Evolutionary conservation across 2,113 vertebrate genomes (phyloP).

Genomic region (Rana temporaria): DNA sequence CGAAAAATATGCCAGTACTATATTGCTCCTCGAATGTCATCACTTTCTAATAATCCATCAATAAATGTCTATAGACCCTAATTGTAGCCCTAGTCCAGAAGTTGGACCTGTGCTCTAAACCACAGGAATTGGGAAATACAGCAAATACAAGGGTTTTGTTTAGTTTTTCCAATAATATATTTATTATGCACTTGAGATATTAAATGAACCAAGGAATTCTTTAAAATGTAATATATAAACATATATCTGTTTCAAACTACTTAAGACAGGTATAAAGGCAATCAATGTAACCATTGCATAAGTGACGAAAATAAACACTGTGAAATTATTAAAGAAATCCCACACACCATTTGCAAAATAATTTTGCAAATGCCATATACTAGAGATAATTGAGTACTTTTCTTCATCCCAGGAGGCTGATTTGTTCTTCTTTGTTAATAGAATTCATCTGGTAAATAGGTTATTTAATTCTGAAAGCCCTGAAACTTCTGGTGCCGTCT

Average conservation of each 20-base stretch:
- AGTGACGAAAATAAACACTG: not conserved
- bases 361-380: not conserved
- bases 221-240: not conserved
- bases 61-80: too few relatives aligned
- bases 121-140: too few relatives aligned
- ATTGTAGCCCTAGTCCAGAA: too few relatives aligned
- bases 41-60: too few relatives aligned
- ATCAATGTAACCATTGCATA: not conserved
- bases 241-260: not conserved
- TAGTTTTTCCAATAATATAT: too few relatives aligned
- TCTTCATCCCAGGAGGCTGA: constrained; percentile 10
- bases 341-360: not conserved
- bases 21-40: too few relatives aligned
- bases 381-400: not conserved
- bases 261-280: not conserved
- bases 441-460: constrained; percentile 11
- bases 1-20: too few relatives aligned
- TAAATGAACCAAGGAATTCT: too few relatives aligned
- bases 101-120: too few relatives aligned
- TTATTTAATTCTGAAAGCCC: not conserved
- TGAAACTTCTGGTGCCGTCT: not conserved
- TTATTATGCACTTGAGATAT: too few relatives aligned
- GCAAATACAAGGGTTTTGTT: too few relatives aligned
- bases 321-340: constrained; percentile 1
- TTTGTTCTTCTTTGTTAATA: constrained; percentile 13